Evolutionary conservation across 2,888 invertebrate species (phyloP).

Genomic region (Agrilus mali): DNA sequence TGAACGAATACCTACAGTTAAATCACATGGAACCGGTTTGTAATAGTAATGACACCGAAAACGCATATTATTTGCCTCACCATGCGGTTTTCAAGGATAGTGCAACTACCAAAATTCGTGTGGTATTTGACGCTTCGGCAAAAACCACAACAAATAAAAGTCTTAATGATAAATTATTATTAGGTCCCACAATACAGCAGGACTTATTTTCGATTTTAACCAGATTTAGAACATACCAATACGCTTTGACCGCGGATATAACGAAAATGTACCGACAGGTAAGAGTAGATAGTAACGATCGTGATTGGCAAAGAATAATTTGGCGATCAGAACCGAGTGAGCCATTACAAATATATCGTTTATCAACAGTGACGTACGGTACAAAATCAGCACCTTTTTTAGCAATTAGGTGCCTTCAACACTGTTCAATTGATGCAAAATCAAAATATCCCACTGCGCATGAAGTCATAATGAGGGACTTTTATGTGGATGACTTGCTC

Average conservation of each 20-base stretch:
- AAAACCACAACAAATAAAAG: slow-evolving; percentile 1
- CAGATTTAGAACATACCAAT: too few species aligned
- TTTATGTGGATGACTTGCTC: slow-evolving; percentile 14
- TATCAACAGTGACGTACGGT: slow-evolving; percentile 15
- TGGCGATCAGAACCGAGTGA: slow-evolving; percentile 10
- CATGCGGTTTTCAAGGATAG: too few species aligned
- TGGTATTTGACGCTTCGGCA: slow-evolving; percentile 10
- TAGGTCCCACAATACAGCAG: slow-evolving; percentile 10
- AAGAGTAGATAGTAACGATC: slow-evolving; percentile 7
- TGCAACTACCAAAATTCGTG: too few species aligned
- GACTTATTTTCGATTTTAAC: slow-evolving; percentile 12
- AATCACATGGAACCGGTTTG: too few species aligned
- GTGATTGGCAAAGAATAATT: slow-evolving; percentile 12
- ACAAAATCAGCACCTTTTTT: slow-evolving; percentile 11
- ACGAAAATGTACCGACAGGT: slow-evolving; percentile 15
- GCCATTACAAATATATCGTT: slow-evolving; percentile 6
- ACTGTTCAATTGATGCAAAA: slow-evolving; percentile 11
- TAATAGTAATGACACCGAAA: too few species aligned
- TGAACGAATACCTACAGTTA: too few species aligned
- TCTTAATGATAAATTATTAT: slow-evolving; percentile 7
- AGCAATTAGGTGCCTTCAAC: slow-evolving; percentile 11
- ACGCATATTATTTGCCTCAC: too few species aligned
- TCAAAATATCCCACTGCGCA: slow-evolving; percentile 5
- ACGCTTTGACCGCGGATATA: slow-evolving; percentile 11
- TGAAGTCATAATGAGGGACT: slow-evolving; percentile 7